phyloP scores from a whole-genome alignment of 1,140 invertebrate species.

The Drosophila baimaii region DNA sequence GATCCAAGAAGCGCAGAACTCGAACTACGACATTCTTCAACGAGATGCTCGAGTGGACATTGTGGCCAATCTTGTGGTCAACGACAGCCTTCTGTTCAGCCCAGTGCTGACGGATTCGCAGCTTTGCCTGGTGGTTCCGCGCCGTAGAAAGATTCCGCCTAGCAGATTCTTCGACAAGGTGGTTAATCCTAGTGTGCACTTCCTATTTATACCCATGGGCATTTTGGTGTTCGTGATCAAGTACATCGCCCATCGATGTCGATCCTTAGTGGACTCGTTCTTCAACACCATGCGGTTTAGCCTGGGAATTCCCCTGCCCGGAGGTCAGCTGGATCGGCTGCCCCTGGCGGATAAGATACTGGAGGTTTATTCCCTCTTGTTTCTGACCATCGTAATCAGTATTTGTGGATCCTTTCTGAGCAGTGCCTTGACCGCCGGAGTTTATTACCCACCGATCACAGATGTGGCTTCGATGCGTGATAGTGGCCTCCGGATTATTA shows the following conservation, averaged over 20 bases:
- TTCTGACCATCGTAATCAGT: not conserved
- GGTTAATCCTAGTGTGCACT: not conserved
- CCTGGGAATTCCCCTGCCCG: not conserved
- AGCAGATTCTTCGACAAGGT: not conserved
- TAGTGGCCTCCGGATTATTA: constrained; percentile 40
- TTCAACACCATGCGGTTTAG: not conserved
- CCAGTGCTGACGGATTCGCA: not conserved
- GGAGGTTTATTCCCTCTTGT: not conserved
- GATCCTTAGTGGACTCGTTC: not conserved
- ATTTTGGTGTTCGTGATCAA: constrained; percentile 1
- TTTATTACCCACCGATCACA: not conserved
- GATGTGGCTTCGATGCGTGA: constrained; percentile 7
- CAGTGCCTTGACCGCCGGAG: constrained; percentile 14
- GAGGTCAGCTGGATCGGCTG: not conserved
- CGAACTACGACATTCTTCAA: not conserved
- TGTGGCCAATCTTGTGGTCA: constrained; percentile 5
- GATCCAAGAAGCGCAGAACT: not conserved
- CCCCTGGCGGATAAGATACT: constrained; percentile 16
- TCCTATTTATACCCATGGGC: accelerated
- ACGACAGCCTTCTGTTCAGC: not conserved
- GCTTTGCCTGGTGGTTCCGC: constrained; percentile 14
- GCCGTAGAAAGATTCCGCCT: not conserved
- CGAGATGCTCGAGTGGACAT: not conserved
- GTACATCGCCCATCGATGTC: not conserved
- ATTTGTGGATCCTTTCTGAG: not conserved